Base-by-base conservation (phyloP, 2,797 vertebrate species). In the Megaceryle alcyon region DNA sequence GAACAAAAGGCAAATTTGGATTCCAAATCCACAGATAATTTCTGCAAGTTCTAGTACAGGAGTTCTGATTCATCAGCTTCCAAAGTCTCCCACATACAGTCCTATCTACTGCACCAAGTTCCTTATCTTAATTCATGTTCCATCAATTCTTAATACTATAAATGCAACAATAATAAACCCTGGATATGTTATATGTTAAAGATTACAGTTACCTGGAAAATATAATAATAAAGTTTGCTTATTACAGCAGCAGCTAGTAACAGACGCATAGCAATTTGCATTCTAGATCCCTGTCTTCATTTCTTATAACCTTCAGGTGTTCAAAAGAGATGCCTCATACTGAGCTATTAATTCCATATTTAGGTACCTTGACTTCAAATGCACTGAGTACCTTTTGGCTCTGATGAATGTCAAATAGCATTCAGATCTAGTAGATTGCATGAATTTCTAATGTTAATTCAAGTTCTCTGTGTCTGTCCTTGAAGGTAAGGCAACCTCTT, bases 251-350 rank as follows among this genome's bases (percentile, higher is more conserved):
- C 29, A 95, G 57, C 29, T 63, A 82, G 63, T 49, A 76, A 88
- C 66, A 88, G 37, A 46, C 0, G 0, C 87, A 88, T 59, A 92
- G 86, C 87, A 90, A 96, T 96, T 94, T 96, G 73, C 87, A 95
- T 93, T 94, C 91, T 83, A 60, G 54, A 78, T 78, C 54, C 54
- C 81, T 79, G 59, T 41, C 79, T 63, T 96, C 87, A 81, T 88
- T 94, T 83, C 91, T 94, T 83, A 91, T 95, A 95, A 96, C 89
- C 91, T 97, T 96, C 96, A 95, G 95, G 95, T 96, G 91, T 91
- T 97, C 82, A 82, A 86, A 94, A 95, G 91, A 93, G 49, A 29
- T 90, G 79, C 76, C 91, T 96, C 87, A 93, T 66, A 92, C 92
- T 70, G 91, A 91, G 94, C 76, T 84, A 89, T 93, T 96, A 96